Base-by-base conservation (phyloP, 2,797 vertebrate species). In the Syngnathus acus region DNA sequence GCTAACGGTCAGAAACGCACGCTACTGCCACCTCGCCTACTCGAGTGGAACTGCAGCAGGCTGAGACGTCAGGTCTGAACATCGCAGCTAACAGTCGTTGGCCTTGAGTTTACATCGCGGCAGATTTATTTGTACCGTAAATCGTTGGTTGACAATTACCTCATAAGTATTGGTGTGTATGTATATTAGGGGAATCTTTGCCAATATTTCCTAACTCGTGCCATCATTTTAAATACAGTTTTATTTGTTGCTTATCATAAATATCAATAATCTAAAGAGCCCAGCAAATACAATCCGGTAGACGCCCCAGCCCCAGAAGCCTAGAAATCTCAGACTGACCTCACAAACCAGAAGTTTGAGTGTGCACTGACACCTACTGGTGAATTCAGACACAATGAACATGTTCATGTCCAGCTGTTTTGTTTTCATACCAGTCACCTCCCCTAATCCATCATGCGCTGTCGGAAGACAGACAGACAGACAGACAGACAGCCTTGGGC, bases 341-440 rank as follows among this genome's bases (percentile, higher is more conserved):
- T 9, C 9, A 10, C 16, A 1, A 4, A 19, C 7, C 57, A 39
- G 37, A 66, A 9, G 65, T 4, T 6, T 73, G 40, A 61, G 64
- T 63, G 11, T 65, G 60, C 43, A 82, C 64, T 32, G 80, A 71
- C 86, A 66, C 71, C 86, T 86, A 69, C 76, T 84, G 84, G 80
- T 71, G 14, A 17, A 40, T 45, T 14, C 32, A 42, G 10, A 3
- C 50, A 64, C 3, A 10, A 3, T 50, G 39, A 19, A 10, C 9
- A 7, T 58, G 58, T 64, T 50, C 2, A 53, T 8, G 66, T 61
- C 38, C 21, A 32, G 40, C 21, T n/a, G 0, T 21, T 13, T 61
- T 19, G 11, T 62, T 3, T n/a, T 63, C 47, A 9, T 43, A 37
- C 51, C 1, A 51, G 17, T 0, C 39, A 57, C 40, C 3, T 63